Percentiles rank a stretch among this genome's conserved stretches.
Evolutionary conservation across 2,113 vertebrate genomes (phyloP).

Genomic region (Neolamprologus falcicula): DNA sequence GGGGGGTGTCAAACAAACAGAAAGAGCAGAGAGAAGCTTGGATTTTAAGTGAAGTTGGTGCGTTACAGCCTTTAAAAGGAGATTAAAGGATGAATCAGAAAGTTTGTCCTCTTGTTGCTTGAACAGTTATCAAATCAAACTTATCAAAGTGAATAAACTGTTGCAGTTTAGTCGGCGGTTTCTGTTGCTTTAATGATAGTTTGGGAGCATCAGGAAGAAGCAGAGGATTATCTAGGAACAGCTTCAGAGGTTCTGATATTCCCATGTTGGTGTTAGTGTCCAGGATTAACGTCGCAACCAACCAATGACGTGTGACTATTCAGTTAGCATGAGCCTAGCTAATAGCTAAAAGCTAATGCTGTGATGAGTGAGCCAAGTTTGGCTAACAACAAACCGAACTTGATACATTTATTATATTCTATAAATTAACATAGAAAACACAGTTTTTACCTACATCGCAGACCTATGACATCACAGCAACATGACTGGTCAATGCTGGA

Average conservation of each 20-base stretch:
- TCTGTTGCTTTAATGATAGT: background rate
- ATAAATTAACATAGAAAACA: background rate
- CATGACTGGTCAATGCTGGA: background rate
- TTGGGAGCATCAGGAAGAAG: background rate
- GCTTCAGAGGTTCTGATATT: background rate
- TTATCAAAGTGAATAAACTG: background rate
- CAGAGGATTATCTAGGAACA: background rate
- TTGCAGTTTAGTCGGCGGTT: background rate
- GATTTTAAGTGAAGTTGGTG: background rate
- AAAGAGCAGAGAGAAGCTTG: background rate
- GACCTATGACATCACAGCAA: background rate
- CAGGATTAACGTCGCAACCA: background rate
- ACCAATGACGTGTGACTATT: background rate
- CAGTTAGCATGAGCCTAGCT: background rate
- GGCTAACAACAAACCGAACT: background rate
- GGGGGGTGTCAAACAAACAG: slow-evolving; percentile 16
- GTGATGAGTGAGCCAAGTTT: background rate
- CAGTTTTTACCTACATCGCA: background rate
- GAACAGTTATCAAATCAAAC: background rate
- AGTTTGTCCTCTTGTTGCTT: background rate
- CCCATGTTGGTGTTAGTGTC: background rate
- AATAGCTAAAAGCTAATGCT: background rate
- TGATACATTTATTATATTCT: background rate
- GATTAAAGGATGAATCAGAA: background rate
- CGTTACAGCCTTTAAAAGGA: background rate